Base-by-base conservation (phyloP, 2,888 invertebrate species). In the Pseudoips prasinana region DNA sequence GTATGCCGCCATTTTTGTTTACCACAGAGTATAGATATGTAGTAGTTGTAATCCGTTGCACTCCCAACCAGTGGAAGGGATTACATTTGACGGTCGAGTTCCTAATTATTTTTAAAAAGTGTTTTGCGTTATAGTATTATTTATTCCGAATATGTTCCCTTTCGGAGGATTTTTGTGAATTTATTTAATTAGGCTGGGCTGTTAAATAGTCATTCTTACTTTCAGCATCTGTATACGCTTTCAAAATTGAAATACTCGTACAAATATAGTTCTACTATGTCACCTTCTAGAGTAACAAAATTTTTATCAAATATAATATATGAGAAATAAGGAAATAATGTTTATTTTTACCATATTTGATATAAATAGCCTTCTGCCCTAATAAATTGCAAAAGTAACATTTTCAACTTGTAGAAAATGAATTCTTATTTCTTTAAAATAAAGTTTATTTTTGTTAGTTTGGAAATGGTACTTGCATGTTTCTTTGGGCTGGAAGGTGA, bases 211-310 rank as follows among this genome's bases (percentile, higher is more conserved):
- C 3, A 6, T 18, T 18, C 18, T 6, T 18, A 3, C 8, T 4
- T 22, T 19, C 11, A 29, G 22, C 26, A 29, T 40, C 20, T 7
- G 37, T 42, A 27, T 10, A 7, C 32, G 25, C 39, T 34, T 37
- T 29, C 34, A 22, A 34, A 44, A 41, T 46, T 47, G 32, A 36
- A 44, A 52, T 48, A 58, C 48, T 50, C 79, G 73, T 80, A 79
- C 81, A 80, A 81, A 79, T 71, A 64, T 76, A 76, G 64, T 67
- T 72, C 72, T 57, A 56, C 51, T 58, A 50, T 54, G 84, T 83
- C 85, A 82, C 80, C 82, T 85, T 78, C 82, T 86, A 84, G 80
- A 54, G 43, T 72, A 57, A 49, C 46, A 24, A 58, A 20, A 49
- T 42, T 61, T 47, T 52, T 53, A 61, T 48, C 50, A 56, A 50